Conservation (phyloP, 2,113 vertebrate genomes). For the Dromaius novaehollandiae region DNA sequence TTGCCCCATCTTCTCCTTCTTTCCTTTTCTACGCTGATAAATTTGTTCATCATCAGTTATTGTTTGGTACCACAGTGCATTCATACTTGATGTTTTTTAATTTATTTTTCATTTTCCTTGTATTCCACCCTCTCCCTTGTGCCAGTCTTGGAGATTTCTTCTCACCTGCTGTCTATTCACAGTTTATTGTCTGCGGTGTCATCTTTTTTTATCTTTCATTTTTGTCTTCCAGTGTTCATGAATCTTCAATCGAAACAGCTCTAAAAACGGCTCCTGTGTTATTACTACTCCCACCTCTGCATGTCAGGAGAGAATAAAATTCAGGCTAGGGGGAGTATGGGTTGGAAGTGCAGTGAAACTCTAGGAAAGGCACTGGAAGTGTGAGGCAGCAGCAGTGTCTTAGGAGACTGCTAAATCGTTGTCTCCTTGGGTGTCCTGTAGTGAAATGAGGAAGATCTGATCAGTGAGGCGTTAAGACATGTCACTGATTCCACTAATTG, state of each 20-base stretch:
- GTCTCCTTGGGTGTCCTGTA: rapidly evolving
- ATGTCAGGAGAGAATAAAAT: neutral
- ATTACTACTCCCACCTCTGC: neutral
- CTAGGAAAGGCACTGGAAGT: neutral
- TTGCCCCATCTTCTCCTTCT: neutral
- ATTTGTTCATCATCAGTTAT: neutral
- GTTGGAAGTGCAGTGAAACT: neutral
- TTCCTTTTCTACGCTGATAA: neutral
- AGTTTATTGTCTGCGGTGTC: neutral
- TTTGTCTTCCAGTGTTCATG: neutral
- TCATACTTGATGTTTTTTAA: neutral
- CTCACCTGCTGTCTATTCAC: neutral
- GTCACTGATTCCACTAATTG: neutral
- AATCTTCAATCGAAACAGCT: neutral
- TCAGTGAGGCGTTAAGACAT: neutral
- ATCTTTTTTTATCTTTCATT: neutral
- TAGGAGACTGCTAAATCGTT: neutral
- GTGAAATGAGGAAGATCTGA: neutral
- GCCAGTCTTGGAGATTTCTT: neutral
- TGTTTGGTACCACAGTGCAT: neutral
- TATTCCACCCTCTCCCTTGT: neutral
- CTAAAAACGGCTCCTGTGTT: neutral
- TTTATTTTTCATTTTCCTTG: neutral
- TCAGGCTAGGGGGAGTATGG: neutral
- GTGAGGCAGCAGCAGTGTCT: neutral